A percentile compares a stretch with the other conserved stretches of the same genome.
These are phyloP conservation scores for Merluccius polli DNA, from an alignment of 2,797 vertebrate species.

Conservation along the genomic window DNA sequence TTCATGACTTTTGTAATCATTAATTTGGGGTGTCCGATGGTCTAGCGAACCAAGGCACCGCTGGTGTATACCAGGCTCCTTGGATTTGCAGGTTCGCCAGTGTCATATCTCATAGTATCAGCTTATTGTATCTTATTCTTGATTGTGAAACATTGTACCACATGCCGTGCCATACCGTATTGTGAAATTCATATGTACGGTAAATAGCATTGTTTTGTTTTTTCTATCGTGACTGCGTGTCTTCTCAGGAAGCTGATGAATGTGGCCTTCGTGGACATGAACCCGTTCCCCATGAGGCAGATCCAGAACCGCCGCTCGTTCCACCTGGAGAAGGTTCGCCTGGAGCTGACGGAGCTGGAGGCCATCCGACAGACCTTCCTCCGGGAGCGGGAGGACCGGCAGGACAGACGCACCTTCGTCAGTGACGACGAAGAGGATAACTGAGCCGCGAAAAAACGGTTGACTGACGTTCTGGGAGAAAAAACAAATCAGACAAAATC, in stretches of 20 bases:
- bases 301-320: constrained; percentile 90
- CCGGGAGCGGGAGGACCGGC: constrained; percentile 81
- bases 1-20: not conserved
- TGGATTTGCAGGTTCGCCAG: no score
- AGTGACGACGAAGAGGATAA: constrained; percentile 95
- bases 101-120: no score
- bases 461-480: no score
- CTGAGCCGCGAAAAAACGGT: constrained; percentile 34
- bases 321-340: constrained; percentile 95
- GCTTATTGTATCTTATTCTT: not conserved
- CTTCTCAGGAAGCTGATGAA: constrained; percentile 83
- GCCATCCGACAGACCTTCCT: constrained; percentile 94
- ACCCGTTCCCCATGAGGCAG: constrained; percentile 93
- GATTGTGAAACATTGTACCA: no score
- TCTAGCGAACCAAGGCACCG: no score
- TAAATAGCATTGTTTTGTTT: no score
- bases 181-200: no score
- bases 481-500: no score
- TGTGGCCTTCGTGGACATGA: constrained; percentile 94
- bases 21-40: no score
- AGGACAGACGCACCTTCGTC: constrained; percentile 83
- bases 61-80: no score
- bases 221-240: no score
- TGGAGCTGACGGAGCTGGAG: constrained; percentile 93
- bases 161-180: no score